A percentile compares a stretch with the other conserved stretches of the same genome.
phyloP scores from a whole-genome alignment of 92 coral and sea anemone species.

The Epizoanthus fatuus region DNA sequence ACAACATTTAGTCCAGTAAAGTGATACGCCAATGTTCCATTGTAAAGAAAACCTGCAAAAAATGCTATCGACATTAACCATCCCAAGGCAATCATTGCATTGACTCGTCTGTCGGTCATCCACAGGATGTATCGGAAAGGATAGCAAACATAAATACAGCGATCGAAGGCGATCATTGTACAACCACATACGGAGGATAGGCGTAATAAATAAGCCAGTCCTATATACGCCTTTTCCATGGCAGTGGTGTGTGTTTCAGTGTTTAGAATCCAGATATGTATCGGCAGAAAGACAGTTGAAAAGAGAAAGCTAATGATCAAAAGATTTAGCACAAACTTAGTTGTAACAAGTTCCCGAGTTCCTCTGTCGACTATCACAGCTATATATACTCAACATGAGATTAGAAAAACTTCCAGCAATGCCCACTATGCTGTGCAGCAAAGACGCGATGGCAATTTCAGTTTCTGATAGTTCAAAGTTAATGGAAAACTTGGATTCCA shows the following conservation, averaged over 20 bases:
- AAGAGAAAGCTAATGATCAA: neutral
- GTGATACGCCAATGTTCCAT: neutral
- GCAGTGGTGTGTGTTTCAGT: neutral
- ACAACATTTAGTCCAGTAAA: neutral
- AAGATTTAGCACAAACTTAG: neutral
- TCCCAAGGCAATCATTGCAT: neutral
- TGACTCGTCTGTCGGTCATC: neutral
- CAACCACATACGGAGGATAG: neutral
- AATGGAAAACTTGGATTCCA: neutral
- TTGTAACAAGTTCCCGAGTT: neutral
- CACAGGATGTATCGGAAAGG: conserved; percentile 18
- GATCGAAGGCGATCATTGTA: conserved; percentile 5
- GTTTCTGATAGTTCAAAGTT: neutral
- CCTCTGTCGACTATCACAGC: neutral
- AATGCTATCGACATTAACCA: neutral
- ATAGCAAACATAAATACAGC: conserved; percentile 5
- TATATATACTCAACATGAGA: neutral
- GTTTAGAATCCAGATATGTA: conserved; percentile 6
- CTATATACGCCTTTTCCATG: neutral
- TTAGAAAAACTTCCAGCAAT: neutral
- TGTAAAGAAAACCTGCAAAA: neutral
- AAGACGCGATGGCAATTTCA: neutral
- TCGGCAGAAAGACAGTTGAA: neutral
- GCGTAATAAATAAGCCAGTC: neutral
- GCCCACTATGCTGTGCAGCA: neutral